Base-by-base conservation (phyloP, 1,140 invertebrate species). In the Drosophila lini region DNA sequence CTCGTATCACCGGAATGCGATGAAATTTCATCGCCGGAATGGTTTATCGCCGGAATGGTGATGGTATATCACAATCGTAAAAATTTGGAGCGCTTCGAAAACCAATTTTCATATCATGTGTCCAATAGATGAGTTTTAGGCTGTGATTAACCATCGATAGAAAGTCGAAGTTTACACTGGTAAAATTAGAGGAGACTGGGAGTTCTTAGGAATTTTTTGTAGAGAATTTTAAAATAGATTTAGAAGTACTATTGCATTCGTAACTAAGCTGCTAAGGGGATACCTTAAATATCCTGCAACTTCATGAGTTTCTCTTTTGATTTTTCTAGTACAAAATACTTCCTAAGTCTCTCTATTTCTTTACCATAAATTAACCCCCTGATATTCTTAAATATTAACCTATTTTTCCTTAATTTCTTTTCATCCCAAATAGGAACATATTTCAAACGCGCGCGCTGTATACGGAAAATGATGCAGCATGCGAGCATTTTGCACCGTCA, bases 401-500 rank as follows among this genome's bases (percentile, higher is more conserved):
- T 6, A 44, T 31, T 13, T 47, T 31, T 13, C 22, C 25, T 6
- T 11, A 36, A 57, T 44, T 31, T 32, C 44, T 19, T 5, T 34
- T 62, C 48, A 25, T 11, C 28, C 62, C 13, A n/a, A 22, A 36
- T 28, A 90, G 83, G 78, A 91, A 92, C 80, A 70, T 82, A 92
- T 91, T 92, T 92, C 88, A 68, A 81, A 89, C 79, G 81, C 67
- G 77, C 79, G 78, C 88, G 91, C 86, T 92, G 91, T 70, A 83
- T 82, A 91, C 81, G 90, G 92, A 90, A 91, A 92, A 92, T 83
- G 90, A 92, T 92, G 92, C 92, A 92, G 92, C 90, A 92, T 92
- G 92, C 92, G 92, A 92, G 91, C 91, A 88, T 92, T 92, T 85
- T 92, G 92, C 77, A 92, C 92, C 91, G 92, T 92, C 91, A 92